Base-by-base conservation (phyloP, 2,797 vertebrate genomes). In the Glossophaga mutica region DNA sequence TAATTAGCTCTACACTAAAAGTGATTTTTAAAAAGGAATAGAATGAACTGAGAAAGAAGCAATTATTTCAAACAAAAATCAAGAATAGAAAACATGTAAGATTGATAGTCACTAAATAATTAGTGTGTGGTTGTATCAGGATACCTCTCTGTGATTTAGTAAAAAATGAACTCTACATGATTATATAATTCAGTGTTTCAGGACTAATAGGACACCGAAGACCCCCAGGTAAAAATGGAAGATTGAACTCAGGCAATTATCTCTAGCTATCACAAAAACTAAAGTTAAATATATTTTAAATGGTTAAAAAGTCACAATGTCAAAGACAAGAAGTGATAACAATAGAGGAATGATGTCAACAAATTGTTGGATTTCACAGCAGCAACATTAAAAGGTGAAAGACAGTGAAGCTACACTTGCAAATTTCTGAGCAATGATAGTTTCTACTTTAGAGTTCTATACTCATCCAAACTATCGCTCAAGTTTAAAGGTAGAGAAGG, bases 51-150 rank as follows among this genome's bases (percentile, higher is more conserved):
- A 91, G 50, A 85, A 46, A 67, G 32, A 26, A 12, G 22, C 2
- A 90, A 87, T 87, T 96, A 89, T 89, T 92, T 88, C 34, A 87
- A 95, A 85, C 16, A 57, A 74, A 9, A 87, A n/a, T 16, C 21
- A 84, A 3, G 12, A 76, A 46, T 37, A 88, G 6, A 44, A 87
- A 92, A 46, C n/a, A 84, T 15, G 14, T 65, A 29, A 85, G 32
- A 59, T 44, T 86, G 14, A 52, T 62, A 62, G 57, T 62, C 15
- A 29, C 42, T 78, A 55, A 74, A 55, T 74, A 70, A 71, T 59
- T 12, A 24, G 34, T 34, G 6, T 5, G 78, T n/a, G 16, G 55
- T 71, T 29, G 34, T 57, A 46, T 70, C 50, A 59, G 22, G 59
- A 79, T 0, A 62, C 26, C 74, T 73, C 44, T 34, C 14, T 59